A percentile compares a stretch with the other conserved stretches of the same genome.
Evolutionary conservation across 2,797 vertebrate genomes (phyloP).

Genomic region (Arctocebus calabarensis): DNA sequence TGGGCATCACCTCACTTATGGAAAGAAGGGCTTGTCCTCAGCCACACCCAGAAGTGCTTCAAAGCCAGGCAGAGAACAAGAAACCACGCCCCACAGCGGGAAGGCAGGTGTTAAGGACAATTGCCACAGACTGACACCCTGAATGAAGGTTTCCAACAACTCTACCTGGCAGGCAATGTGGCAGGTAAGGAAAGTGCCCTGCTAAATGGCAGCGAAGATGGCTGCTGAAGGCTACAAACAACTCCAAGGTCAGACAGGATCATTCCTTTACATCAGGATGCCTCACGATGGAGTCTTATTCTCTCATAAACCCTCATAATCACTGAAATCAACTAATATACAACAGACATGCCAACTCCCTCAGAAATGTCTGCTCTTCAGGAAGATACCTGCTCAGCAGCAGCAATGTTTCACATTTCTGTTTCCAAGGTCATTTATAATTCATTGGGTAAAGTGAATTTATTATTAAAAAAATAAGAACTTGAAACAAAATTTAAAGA

Average conservation of each 20-base stretch:
- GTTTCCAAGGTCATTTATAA: constrained; percentile 68
- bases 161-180: neutral
- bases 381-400: constrained; percentile 54
- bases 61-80: neutral
- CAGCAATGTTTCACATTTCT: constrained; percentile 31
- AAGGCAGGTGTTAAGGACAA: neutral
- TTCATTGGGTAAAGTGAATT: constrained; percentile 60
- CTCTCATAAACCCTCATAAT: neutral
- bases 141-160: neutral
- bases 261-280: neutral
- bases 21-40: neutral
- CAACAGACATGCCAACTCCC: neutral
- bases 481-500: constrained; percentile 46
- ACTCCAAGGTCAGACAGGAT: neutral
- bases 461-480: constrained; percentile 64
- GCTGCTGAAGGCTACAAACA: neutral
- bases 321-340: constrained; percentile 23
- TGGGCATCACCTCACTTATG: neutral
- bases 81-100: neutral
- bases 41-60: neutral
- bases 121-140: neutral
- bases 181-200: neutral
- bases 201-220: neutral
- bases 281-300: neutral
- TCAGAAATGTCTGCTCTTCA: constrained; percentile 3